Conservation (phyloP, 2,888 invertebrate species). For the Hemaris fuciformis region DNA sequence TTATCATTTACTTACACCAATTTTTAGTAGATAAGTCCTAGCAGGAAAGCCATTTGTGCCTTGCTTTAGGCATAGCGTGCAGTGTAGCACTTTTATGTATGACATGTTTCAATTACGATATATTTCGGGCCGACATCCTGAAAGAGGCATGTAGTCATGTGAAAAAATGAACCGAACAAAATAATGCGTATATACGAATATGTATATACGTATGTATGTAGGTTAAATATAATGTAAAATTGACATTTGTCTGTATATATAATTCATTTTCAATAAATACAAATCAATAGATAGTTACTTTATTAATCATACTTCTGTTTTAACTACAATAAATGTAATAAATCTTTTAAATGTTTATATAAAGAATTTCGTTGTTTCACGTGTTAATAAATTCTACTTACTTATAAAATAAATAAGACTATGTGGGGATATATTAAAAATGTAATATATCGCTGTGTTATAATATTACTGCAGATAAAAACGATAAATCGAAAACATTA, state of each 20-base stretch:
- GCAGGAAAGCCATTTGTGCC: slow-evolving; percentile 50
- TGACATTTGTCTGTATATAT: background rate
- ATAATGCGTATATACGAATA: background rate
- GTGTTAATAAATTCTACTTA: background rate
- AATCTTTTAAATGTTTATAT: background rate
- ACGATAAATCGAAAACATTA: slow-evolving; percentile 41
- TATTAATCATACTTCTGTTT: too few species aligned
- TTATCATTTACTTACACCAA: slow-evolving; percentile 54
- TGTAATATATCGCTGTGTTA: background rate
- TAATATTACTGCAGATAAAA: slow-evolving; percentile 26
- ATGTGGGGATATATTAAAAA: background rate
- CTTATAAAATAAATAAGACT: slow-evolving; percentile 2
- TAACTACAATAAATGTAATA: too few species aligned
- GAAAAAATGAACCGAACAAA: background rate
- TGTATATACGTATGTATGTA: too few species aligned
- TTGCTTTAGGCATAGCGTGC: slow-evolving; percentile 63
- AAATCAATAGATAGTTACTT: too few species aligned
- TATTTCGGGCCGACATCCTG: slow-evolving; percentile 62
- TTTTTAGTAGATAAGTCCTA: slow-evolving; percentile 57
- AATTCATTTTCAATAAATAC: background rate
- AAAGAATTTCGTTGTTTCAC: background rate
- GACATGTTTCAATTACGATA: slow-evolving; percentile 51
- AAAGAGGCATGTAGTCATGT: slow-evolving; percentile 27
- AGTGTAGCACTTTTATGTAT: slow-evolving; percentile 66
- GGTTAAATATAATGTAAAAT: background rate